Evolutionary conservation across 2,888 invertebrate species (phyloP), one percentile per base, ranked within the genome.

Genomic region (Nezara viridula): DNA sequence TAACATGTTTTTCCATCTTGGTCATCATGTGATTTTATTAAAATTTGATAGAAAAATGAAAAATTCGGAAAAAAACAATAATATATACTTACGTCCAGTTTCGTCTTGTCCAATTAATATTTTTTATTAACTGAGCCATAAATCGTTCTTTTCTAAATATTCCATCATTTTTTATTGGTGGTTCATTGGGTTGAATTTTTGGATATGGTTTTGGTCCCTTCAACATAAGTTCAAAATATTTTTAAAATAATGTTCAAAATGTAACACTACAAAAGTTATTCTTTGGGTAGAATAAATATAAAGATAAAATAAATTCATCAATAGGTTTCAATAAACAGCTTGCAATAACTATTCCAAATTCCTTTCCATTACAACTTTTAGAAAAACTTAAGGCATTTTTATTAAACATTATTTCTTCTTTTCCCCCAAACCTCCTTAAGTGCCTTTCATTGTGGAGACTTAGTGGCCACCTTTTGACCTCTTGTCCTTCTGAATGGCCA

Each of bases 81-180:
- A 49, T 27, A 50, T 49, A n/a, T 44, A 89, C 90, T 91, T 89
- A 91, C 91, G 91, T 90, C 85, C 91, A 86, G 86, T 91, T 91
- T 81, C 91, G 87, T 52, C 88, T 88, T 24, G 91, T 91, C 90
- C 91, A 91, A 60, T 91, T 90, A 16, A 90, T 55, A 87, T 91
- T 91, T 86, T 91, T 91, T 19, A 90, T 88, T 27, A 91, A 85
- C 81, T 91, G 91, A n/a, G 91, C 91, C 77, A 88, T 90, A 50
- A 91, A 90, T 81, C 91, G 49, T 47, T 86, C 86, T 27, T 49
- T 86, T 12, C 89, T 89, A 55, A 91, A 90, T 73, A 73, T 40
- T 40, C 37, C 66, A 86, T 88, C 88, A 60, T 66, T 89, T 55
- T 88, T 88, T 9, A 90, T 52, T 4, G 90, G 90, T 32, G 88